Evolutionary conservation across 2,888 invertebrate genomes (phyloP).

Genomic region (Cephus pulcher): DNA sequence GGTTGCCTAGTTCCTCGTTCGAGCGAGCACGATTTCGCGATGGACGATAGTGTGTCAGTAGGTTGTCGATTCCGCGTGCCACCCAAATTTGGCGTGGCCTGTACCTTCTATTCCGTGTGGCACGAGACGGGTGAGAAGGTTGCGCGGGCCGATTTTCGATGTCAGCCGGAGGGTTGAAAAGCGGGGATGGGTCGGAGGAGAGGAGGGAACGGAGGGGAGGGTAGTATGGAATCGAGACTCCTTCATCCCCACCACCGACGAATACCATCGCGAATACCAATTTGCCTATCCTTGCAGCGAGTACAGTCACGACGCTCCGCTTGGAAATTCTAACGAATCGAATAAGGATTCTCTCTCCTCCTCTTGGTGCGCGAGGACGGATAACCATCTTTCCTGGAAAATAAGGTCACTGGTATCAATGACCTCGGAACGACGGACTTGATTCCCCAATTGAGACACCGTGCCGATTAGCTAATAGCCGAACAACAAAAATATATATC

Average conservation of each 20-base stretch:
- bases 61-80: slow-evolving; percentile 52
- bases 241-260: neutral
- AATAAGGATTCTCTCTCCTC: neutral
- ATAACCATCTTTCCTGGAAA: slow-evolving; percentile 24
- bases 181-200: slow-evolving; percentile 12
- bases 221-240: slow-evolving; percentile 18
- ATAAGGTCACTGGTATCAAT: slow-evolving; percentile 24
- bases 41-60: slow-evolving; percentile 44
- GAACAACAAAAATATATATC: neutral
- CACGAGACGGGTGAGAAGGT: neutral
- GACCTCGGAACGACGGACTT: neutral
- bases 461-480: neutral
- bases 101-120: neutral
- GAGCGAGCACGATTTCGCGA: slow-evolving; percentile 37
- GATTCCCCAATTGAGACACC: neutral
- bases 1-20: slow-evolving; percentile 37
- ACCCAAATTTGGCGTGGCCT: slow-evolving; percentile 50
- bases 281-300: neutral
- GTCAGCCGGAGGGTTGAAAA: slow-evolving; percentile 5
- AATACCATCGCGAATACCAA: neutral
- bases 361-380: neutral
- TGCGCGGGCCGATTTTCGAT: neutral
- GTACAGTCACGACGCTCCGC: neutral
- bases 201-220: slow-evolving; percentile 5
- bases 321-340: neutral